phyloP scores from a whole-genome alignment of 2,797 vertebrate genomes.

The Falco columbarius region DNA sequence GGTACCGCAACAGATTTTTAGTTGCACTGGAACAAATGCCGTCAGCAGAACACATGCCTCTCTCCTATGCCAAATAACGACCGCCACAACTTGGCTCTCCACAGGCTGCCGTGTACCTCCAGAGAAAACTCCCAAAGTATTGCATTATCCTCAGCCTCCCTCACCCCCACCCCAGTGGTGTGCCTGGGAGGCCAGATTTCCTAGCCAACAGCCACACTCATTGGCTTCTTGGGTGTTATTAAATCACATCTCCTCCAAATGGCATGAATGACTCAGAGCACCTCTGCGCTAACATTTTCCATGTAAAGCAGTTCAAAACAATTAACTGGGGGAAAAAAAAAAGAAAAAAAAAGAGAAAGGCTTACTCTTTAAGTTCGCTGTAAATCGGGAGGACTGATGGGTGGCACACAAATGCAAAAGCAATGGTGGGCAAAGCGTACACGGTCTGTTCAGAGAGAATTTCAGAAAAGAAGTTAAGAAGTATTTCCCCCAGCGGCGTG shows the following conservation, averaged over 20 bases:
- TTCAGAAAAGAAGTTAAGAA: slow-evolving; percentile 45
- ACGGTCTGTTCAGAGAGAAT: slow-evolving; percentile 84
- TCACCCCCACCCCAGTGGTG: neutral
- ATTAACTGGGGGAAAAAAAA: neutral
- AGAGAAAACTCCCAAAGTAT: neutral
- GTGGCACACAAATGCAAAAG: slow-evolving; percentile 96
- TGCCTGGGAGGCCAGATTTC: neutral
- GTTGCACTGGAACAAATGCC: neutral
- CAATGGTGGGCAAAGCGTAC: slow-evolving; percentile 93
- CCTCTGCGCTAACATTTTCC: slow-evolving; percentile 19
- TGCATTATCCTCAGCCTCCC: slow-evolving; percentile 7
- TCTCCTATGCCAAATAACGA: neutral
- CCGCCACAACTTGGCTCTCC: neutral
- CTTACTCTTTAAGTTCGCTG: slow-evolving; percentile 91
- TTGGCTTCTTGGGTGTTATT: neutral
- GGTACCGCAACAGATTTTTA: neutral
- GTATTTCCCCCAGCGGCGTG: neutral
- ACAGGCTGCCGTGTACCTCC: neutral
- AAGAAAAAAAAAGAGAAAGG: neutral
- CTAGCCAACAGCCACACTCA: neutral
- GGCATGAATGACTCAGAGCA: neutral
- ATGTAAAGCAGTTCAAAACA: neutral
- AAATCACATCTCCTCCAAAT: slow-evolving; percentile 2
- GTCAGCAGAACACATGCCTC: neutral
- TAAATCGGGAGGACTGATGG: slow-evolving; percentile 96